phyloP scores from a whole-genome alignment of 2,113 vertebrate genomes.

The Trogon surrucura region DNA sequence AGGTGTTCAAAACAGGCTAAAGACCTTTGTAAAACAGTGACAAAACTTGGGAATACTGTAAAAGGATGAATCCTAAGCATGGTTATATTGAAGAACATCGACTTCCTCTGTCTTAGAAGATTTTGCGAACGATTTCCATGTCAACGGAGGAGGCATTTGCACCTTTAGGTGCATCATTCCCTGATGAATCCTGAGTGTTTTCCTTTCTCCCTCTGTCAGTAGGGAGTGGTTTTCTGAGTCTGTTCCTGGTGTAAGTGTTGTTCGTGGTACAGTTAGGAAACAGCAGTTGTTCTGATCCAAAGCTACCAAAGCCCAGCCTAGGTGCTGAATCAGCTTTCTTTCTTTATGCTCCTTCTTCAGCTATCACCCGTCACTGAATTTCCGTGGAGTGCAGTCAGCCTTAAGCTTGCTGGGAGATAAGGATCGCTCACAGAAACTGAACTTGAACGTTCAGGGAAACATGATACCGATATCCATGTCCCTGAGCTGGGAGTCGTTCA shows the following conservation, averaged over 20 bases:
- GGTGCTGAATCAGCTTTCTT: background rate
- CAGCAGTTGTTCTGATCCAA: background rate
- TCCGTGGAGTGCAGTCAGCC: background rate
- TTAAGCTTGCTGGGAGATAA: background rate
- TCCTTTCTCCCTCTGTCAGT: background rate
- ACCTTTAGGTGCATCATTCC: background rate
- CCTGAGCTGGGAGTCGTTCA: background rate
- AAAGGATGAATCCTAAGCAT: background rate
- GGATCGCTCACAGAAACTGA: background rate
- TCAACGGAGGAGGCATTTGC: background rate
- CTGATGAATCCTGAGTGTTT: background rate
- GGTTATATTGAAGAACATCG: background rate
- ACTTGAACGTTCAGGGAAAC: background rate
- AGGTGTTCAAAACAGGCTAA: background rate
- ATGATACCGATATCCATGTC: accelerated
- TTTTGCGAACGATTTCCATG: background rate
- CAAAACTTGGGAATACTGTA: background rate
- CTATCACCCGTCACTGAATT: background rate
- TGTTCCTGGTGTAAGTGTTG: background rate
- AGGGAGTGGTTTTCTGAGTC: background rate
- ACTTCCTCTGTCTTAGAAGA: background rate
- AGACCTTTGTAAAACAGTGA: background rate
- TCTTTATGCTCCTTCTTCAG: background rate
- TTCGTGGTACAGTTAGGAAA: background rate
- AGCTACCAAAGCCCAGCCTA: background rate